Conservation (phyloP, 1,140 invertebrate genomes). For the Brachystomella parvula region DNA sequence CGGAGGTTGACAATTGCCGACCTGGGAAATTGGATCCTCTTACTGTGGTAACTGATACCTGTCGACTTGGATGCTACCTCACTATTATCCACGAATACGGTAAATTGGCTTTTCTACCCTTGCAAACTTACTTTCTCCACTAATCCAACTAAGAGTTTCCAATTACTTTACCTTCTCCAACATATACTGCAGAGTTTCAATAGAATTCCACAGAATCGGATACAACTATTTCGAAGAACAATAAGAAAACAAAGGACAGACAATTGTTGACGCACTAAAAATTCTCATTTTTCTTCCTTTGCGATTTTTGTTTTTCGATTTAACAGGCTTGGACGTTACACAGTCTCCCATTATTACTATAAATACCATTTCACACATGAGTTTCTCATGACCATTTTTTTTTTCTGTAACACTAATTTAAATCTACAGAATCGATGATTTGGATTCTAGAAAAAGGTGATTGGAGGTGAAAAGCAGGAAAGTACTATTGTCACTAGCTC, state of each 20-base stretch:
- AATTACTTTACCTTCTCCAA: neutral
- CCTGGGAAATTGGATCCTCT: neutral
- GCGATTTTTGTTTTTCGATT: too few relatives aligned
- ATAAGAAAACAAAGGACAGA: neutral
- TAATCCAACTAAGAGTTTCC: too few relatives aligned
- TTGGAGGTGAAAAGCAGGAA: too few relatives aligned
- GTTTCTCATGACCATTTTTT: too few relatives aligned
- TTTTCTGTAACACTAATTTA: too few relatives aligned
- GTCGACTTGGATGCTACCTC: neutral
- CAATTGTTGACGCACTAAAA: neutral
- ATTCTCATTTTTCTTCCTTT: neutral
- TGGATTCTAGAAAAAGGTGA: too few relatives aligned
- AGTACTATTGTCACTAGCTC: too few relatives aligned
- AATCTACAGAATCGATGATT: too few relatives aligned
- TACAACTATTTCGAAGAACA: neutral
- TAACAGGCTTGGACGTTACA: too few relatives aligned
- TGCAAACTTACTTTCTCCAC: neutral
- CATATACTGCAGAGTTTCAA: neutral
- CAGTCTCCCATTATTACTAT: too few relatives aligned
- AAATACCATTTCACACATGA: too few relatives aligned
- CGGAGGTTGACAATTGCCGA: constrained; percentile 7
- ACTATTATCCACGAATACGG: constrained; percentile 5
- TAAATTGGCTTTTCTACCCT: neutral
- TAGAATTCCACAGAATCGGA: neutral
- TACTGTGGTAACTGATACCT: neutral